phyloP scores from a whole-genome alignment of 2,113 vertebrate genomes.

The Clarias batrachus region DNA sequence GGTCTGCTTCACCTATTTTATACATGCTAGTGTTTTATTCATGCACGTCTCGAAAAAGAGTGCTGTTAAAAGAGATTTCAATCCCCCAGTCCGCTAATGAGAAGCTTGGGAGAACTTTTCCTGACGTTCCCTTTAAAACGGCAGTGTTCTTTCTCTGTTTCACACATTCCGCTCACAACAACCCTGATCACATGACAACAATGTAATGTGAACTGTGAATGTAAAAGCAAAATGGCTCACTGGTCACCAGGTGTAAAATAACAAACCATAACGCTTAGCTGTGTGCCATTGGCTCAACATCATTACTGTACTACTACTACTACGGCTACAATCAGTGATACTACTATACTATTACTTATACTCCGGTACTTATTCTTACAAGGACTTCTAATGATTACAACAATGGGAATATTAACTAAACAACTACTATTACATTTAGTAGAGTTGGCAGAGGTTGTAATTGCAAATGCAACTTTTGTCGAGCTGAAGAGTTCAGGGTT shows the following conservation, averaged over 20 bases:
- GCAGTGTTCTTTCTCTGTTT: slow-evolving; percentile 41
- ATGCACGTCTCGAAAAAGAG: slow-evolving; percentile 5
- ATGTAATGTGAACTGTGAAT: slow-evolving; percentile 48
- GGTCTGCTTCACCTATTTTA: slow-evolving; percentile 23
- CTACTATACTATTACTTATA: background rate
- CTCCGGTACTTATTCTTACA: background rate
- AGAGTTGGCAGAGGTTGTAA: too few species aligned
- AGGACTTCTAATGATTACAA: background rate
- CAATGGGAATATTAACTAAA: background rate
- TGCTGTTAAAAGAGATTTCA: slow-evolving; percentile 42
- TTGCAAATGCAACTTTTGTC: too few species aligned
- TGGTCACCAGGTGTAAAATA: slow-evolving; percentile 31
- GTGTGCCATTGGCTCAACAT: background rate
- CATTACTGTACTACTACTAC: background rate
- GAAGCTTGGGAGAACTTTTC: slow-evolving; percentile 52
- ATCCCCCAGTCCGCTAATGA: slow-evolving; percentile 56
- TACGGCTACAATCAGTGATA: background rate
- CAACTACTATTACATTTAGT: background rate
- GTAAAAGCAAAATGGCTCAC: slow-evolving; percentile 32
- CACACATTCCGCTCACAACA: slow-evolving; percentile 51
- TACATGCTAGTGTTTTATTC: slow-evolving; percentile 38
- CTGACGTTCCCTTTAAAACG: slow-evolving; percentile 50
- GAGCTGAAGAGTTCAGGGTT: too few species aligned
- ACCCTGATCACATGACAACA: slow-evolving; percentile 52
- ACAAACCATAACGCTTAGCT: background rate